These are phyloP conservation scores for Gila orcuttii DNA, from an alignment of 2,113 vertebrate species.

Conservation along the genomic window DNA sequence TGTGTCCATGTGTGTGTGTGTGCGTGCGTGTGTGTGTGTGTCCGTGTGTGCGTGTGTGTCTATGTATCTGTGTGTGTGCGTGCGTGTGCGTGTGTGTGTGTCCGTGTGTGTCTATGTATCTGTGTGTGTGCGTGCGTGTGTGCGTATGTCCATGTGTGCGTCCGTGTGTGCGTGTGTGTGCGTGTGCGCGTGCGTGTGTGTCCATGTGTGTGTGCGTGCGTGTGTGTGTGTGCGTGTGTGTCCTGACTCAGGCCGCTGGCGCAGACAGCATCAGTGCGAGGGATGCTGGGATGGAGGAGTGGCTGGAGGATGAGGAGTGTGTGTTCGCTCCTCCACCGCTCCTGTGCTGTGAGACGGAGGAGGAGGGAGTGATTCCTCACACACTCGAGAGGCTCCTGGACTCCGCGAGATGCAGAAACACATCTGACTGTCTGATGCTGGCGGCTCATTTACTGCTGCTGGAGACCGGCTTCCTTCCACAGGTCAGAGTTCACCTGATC, in stretches of 20 bases:
- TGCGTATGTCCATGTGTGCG: neutral
- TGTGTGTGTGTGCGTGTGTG: neutral
- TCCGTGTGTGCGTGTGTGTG: too few relatives aligned
- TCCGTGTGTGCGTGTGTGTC: neutral
- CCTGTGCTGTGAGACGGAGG: conserved; percentile 86
- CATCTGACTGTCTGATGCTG: conserved; percentile 84
- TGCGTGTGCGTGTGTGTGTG: too few relatives aligned
- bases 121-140: neutral
- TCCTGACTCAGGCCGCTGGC: conserved; percentile 27
- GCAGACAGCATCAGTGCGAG: neutral
- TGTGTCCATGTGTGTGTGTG: too few relatives aligned
- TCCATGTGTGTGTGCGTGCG: neutral
- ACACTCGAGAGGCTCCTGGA: conserved; percentile 85
- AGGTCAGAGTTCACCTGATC: conserved; percentile 73
- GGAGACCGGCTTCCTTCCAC: conserved; percentile 87
- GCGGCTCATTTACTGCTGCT: conserved; percentile 87
- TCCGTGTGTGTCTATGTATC: neutral
- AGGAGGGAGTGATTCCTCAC: conserved; percentile 84
- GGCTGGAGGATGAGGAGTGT: conserved; percentile 60
- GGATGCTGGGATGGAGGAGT: neutral
- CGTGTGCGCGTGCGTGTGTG: neutral
- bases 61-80: neutral
- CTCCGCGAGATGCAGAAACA: conserved; percentile 69
- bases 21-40: too few relatives aligned
- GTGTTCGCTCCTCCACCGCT: conserved; percentile 81